Evolutionary conservation across 2,113 vertebrate species (phyloP).

Genomic region (Mus musculus): DNA sequence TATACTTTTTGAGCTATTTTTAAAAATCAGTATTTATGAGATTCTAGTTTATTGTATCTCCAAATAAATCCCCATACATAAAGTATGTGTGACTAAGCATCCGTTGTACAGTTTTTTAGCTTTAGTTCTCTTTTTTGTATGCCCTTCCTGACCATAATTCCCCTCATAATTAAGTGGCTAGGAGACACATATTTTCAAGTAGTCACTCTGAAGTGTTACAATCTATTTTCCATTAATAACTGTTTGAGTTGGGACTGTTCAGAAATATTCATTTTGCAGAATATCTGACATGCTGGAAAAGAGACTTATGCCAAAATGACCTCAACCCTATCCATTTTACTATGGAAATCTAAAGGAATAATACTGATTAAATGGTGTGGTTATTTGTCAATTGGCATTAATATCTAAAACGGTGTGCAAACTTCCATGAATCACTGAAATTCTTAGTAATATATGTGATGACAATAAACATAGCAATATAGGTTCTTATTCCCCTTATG

Average conservation of each 20-base stretch:
- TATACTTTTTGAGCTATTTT: neutral
- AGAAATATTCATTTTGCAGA: neutral
- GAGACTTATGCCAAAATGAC: neutral
- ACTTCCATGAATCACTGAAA: constrained; percentile 5
- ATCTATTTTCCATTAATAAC: neutral
- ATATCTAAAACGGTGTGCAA: neutral
- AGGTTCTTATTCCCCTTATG: neutral
- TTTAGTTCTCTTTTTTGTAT: neutral
- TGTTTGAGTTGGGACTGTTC: neutral
- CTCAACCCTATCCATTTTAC: neutral
- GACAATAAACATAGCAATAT: neutral
- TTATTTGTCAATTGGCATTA: neutral
- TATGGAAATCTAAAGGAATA: neutral
- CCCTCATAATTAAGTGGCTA: neutral
- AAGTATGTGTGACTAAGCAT: neutral
- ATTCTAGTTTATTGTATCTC: neutral
- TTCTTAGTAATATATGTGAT: neutral
- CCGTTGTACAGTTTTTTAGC: neutral
- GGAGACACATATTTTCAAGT: neutral
- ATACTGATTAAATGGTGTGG: neutral
- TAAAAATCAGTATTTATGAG: neutral
- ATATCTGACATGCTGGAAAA: neutral
- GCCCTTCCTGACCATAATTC: neutral
- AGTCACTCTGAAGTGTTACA: neutral
- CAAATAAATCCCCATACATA: neutral